Evolutionary conservation across 2,888 invertebrate species (phyloP).

Genomic region (Coelogynopora nodosa): DNA sequence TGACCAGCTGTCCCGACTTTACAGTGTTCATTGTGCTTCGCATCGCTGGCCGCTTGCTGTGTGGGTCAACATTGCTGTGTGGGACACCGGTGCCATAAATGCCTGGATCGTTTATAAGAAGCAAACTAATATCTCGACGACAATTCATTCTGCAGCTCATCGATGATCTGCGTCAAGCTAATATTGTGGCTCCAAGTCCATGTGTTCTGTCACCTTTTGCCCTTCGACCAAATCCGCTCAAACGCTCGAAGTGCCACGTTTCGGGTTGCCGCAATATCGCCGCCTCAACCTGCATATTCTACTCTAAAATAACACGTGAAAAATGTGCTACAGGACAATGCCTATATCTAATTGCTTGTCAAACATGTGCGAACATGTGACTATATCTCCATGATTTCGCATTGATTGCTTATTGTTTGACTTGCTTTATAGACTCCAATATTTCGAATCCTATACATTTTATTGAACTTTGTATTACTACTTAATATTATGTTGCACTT

Average conservation of each 20-base stretch:
- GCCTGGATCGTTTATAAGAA: conserved; percentile 27
- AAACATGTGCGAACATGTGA: not conserved
- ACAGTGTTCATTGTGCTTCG: not conserved
- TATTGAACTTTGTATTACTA: not conserved
- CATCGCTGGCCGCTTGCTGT: not conserved
- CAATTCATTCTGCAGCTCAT: not conserved
- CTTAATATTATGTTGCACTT: not conserved
- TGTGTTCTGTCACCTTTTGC: not conserved
- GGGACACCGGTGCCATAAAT: not conserved
- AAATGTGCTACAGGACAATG: not conserved
- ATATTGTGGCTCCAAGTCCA: not conserved
- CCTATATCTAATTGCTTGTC: not conserved
- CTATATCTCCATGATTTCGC: not conserved
- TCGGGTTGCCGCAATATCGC: not conserved
- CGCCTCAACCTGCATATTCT: not conserved
- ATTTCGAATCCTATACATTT: not conserved
- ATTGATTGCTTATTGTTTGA: not conserved
- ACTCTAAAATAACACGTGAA: not conserved
- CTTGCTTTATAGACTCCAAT: not conserved
- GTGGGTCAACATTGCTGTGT: conserved; percentile 24
- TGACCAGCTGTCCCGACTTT: conserved; percentile 7
- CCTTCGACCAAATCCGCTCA: not conserved
- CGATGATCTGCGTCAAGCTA: not conserved
- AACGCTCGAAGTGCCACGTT: not conserved
- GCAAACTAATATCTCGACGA: not conserved